These are phyloP conservation scores for Sapajus apella DNA, from an alignment of 2,113 vertebrate species.

Conservation along the genomic window DNA sequence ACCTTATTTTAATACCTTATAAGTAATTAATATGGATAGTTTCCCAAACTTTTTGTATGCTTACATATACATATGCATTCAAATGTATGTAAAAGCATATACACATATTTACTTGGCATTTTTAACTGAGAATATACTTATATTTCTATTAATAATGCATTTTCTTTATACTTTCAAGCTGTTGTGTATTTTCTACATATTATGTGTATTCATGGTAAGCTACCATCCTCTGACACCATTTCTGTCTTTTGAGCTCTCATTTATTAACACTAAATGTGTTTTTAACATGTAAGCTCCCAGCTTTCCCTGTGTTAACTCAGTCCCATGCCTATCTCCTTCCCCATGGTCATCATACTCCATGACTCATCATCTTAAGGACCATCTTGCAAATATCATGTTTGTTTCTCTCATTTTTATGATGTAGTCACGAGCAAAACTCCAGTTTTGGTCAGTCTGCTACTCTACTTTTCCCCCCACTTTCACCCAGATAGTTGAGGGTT, in stretches of 20 bases:
- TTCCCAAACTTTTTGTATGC: neutral
- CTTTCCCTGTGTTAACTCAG: neutral
- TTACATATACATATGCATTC: neutral
- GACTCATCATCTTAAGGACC: neutral
- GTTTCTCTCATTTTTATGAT: neutral
- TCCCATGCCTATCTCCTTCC: neutral
- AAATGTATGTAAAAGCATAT: neutral
- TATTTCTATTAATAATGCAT: neutral
- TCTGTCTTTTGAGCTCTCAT: neutral
- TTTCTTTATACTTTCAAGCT: neutral
- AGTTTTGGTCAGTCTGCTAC: neutral
- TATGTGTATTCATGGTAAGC: neutral
- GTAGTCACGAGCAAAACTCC: neutral
- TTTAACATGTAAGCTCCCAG: neutral
- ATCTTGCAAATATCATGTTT: neutral
- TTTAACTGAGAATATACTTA: neutral
- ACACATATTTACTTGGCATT: neutral
- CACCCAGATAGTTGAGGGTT: neutral
- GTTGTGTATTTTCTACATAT: neutral
- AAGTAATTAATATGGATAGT: neutral
- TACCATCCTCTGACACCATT: neutral
- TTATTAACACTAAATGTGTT: neutral
- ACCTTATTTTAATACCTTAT: neutral
- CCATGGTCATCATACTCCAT: neutral
- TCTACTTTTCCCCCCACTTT: neutral